Evolutionary conservation across 2,113 vertebrate genomes (phyloP), one percentile per base, ranked within the genome.

Genomic region (Cinclus mexicanus): DNA sequence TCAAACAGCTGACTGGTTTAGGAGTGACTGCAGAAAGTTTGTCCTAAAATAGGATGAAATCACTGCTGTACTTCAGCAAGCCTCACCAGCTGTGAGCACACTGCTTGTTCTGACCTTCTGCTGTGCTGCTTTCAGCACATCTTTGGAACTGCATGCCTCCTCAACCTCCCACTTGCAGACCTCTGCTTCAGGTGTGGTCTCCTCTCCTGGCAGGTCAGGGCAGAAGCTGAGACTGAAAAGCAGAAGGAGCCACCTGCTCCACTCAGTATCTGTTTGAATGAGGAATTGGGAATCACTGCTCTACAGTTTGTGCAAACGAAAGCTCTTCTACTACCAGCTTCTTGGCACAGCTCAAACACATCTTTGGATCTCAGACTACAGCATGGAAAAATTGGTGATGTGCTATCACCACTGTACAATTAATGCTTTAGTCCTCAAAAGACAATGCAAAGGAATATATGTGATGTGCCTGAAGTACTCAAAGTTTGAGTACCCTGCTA

Each of bases 241-340:
- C 41, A 76, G 28, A 75, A 68, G 21, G 20, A 91, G 23, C 28
- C 53, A 72, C 61, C 33, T 72, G 31, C 20, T 26, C 25, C 55
- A 37, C 26, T 39, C 7, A 18, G 22, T 15, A 28, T 16, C 69
- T 35, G 19, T 71, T 79, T 92, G 57, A 35, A 18, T 31, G 46
- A 47, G 31, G 22, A 87, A 33, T 1, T 63, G 22, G 18, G 65
- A 91, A 59, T 35, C 20, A 39, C 33, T 71, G 44, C 2, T 26
- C 85, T 61, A 21, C 1, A 12, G 12, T 8, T 70, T 0, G 0
- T 44, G n/a, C 12, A 60, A 64, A 90, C 2, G 2, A 37, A 60
- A 56, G 11, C 5, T 82, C 19, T 14, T 12, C 31, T 0, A 1
- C 35, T 75, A 8, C 19, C 44, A 67, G 26, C 15, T 63, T 75